Evolutionary conservation across 1,140 invertebrate species (phyloP).

Genomic region (Drosophila subpulchrella): DNA sequence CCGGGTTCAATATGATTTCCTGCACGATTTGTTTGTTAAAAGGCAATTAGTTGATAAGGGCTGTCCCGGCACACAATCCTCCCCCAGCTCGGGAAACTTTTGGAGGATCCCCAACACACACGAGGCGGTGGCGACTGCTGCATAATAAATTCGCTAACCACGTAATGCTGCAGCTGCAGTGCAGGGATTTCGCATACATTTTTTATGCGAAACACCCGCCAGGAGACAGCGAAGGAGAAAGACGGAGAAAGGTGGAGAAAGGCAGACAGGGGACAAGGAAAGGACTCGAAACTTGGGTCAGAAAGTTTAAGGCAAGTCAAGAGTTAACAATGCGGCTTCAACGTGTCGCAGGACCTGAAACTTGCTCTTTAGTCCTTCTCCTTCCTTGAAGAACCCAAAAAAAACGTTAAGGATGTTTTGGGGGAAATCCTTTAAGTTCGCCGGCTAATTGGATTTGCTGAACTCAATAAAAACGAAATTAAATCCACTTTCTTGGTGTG

Average conservation of each 20-base stretch:
- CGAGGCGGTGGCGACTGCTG: conserved; percentile 63
- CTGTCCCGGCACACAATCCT: conserved; percentile 17
- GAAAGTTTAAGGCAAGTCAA: conserved; percentile 81
- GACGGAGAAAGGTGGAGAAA: background rate
- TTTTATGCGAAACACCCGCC: conserved; percentile 76
- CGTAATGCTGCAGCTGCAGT: conserved; percentile 83
- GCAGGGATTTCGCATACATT: conserved; percentile 81
- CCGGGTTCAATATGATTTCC: conserved; percentile 77
- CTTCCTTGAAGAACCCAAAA: background rate
- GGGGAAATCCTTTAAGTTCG: conserved; percentile 48
- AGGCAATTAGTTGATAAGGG: conserved; percentile 75
- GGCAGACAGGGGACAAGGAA: conserved; percentile 5
- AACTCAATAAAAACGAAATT: conserved; percentile 79
- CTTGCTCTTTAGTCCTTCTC: conserved; percentile 8
- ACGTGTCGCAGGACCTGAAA: conserved; percentile 47
- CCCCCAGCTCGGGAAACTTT: conserved; percentile 13
- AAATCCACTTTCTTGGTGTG: conserved; percentile 72
- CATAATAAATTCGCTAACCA: conserved; percentile 83
- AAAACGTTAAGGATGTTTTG: conserved; percentile 18
- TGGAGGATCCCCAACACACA: conserved; percentile 23
- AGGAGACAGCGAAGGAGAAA: conserved; percentile 30
- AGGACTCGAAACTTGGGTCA: conserved; percentile 58
- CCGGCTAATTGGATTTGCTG: conserved; percentile 76
- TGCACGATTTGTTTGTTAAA: conserved; percentile 83
- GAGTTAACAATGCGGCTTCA: conserved; percentile 79